Conservation (phyloP, 2,888 invertebrate species). For the Autographa pulchrina region DNA sequence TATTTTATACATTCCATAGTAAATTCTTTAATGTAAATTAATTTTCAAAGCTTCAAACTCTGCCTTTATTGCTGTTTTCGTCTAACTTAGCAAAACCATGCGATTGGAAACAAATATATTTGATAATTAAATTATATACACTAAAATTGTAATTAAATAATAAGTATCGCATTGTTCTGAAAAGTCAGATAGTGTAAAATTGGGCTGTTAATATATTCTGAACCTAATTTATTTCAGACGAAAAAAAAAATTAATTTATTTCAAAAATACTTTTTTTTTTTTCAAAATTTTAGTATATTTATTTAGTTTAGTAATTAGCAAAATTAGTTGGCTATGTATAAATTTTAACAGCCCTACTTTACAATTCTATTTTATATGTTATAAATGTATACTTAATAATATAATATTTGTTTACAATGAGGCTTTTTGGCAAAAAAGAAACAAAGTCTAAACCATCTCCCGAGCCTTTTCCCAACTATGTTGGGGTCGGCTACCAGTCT, state of each 20-base stretch:
- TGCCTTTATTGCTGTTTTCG: constrained; percentile 2
- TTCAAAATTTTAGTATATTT: too few relatives aligned
- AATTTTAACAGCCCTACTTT: constrained; percentile 21
- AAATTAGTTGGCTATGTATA: background rate
- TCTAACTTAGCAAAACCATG: constrained; percentile 50
- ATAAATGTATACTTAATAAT: constrained; percentile 33
- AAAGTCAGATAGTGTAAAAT: constrained; percentile 29
- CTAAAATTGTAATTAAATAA: background rate
- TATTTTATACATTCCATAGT: background rate
- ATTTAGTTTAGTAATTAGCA: too few relatives aligned
- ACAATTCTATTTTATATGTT: constrained; percentile 21
- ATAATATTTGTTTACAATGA: constrained; percentile 27
- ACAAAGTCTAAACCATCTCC: background rate
- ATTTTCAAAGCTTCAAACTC: constrained; percentile 26
- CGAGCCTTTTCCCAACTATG: too few relatives aligned
- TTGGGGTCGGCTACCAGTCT: too few relatives aligned
- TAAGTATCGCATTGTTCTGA: constrained; percentile 40
- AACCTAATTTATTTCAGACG: background rate
- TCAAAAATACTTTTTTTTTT: too few relatives aligned
- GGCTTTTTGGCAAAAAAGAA: background rate
- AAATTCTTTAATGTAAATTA: background rate
- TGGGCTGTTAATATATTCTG: constrained; percentile 14
- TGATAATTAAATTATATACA: constrained; percentile 22
- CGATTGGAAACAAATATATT: constrained; percentile 29
- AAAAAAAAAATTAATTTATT: background rate